phyloP scores from a whole-genome alignment of 2,113 vertebrate genomes.

The Mesembrinibis cayennensis region DNA sequence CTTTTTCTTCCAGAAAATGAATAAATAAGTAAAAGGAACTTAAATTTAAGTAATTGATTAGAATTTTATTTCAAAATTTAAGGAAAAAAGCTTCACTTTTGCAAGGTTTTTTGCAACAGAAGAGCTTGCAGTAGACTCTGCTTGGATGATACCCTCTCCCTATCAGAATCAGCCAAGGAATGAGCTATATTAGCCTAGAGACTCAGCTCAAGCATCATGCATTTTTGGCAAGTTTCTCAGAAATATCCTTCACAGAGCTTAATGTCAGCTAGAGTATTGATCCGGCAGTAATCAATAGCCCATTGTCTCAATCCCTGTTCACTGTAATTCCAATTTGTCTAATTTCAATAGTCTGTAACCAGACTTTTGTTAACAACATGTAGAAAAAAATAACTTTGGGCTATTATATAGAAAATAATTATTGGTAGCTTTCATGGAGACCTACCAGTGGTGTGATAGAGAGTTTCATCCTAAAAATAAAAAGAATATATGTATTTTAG shows the following conservation, averaged over 20 bases:
- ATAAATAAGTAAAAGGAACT: not conserved
- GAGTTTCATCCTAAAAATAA: not conserved
- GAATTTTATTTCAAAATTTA: not conserved
- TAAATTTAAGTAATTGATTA: not conserved
- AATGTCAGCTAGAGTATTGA: not conserved
- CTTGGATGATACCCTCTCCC: not conserved
- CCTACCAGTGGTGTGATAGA: not conserved
- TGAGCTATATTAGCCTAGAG: not conserved
- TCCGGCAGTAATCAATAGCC: not conserved
- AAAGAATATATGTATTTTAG: not conserved
- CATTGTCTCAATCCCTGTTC: not conserved
- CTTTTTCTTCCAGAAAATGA: not conserved
- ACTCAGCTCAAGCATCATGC: not conserved
- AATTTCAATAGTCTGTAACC: not conserved
- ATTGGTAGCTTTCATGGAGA: not conserved
- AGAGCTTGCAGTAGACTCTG: not conserved
- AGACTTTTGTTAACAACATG: not conserved
- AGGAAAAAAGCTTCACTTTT: not conserved
- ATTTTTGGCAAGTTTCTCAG: not conserved
- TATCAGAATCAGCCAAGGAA: not conserved
- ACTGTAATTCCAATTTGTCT: not conserved
- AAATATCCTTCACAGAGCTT: not conserved
- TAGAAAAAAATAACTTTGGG: not conserved
- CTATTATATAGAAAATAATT: not conserved
- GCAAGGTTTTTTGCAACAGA: not conserved